A percentile compares a stretch with the other conserved stretches of the same genome.
These are phyloP conservation scores for Pedetes capensis DNA, from an alignment of 2,113 vertebrate species.

Conservation along the genomic window DNA sequence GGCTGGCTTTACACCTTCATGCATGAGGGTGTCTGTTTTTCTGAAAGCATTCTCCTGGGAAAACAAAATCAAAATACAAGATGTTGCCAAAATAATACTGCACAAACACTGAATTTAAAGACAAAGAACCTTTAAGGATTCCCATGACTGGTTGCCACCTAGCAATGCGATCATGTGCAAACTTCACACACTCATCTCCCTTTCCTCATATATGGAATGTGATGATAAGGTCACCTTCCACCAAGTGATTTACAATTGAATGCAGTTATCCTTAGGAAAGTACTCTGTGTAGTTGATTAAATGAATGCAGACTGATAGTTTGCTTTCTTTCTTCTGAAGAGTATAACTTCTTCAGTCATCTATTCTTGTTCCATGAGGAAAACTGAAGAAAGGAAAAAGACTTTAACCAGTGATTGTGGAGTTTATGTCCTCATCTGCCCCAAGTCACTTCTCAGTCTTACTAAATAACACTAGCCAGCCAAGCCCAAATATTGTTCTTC, in stretches of 20 bases:
- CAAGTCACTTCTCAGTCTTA: background rate
- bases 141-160: background rate
- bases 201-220: background rate
- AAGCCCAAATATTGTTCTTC: background rate
- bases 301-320: background rate
- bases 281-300: background rate
- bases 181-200: background rate
- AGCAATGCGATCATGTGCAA: background rate
- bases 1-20: background rate
- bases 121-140: background rate
- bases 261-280: background rate
- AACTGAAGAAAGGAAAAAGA: background rate
- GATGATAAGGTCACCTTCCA: background rate
- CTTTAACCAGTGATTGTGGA: background rate
- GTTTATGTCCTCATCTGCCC: background rate
- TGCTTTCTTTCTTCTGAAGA: background rate
- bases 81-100: background rate
- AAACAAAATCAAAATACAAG: conserved; percentile 13
- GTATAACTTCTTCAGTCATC: background rate
- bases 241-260: background rate
- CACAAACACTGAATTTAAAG: conserved; percentile 12
- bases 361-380: background rate
- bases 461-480: background rate
- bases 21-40: background rate
- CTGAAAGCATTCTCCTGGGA: background rate